Conservation (phyloP, 2,888 invertebrate genomes). For the Drosophila kambysellisi region DNA sequence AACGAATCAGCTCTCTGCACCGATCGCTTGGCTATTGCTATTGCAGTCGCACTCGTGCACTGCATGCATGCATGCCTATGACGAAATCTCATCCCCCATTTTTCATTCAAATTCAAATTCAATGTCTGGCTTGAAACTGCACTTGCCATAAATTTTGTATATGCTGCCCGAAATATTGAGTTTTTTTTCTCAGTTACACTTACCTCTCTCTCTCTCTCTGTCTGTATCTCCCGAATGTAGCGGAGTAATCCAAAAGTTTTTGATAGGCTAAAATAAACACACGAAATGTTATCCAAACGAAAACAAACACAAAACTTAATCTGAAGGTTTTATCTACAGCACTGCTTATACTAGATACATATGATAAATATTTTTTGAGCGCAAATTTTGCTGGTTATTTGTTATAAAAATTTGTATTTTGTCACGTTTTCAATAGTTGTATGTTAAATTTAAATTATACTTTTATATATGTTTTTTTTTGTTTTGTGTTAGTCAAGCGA, state of each 20-base stretch:
- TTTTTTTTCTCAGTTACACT: conserved; percentile 12
- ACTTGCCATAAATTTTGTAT: conserved; percentile 54
- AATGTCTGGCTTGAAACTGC: conserved; percentile 65
- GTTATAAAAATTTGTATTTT: conserved; percentile 25
- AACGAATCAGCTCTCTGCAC: conserved; percentile 41
- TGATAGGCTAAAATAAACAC: conserved; percentile 74
- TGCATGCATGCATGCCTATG: conserved; percentile 45
- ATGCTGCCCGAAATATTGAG: neutral
- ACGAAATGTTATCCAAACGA: conserved; percentile 61
- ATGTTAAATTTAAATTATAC: conserved; percentile 8
- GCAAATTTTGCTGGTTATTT: conserved; percentile 33
- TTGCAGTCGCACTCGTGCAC: conserved; percentile 31
- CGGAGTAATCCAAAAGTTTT: conserved; percentile 70
- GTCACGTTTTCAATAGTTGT: conserved; percentile 31
- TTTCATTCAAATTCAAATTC: conserved; percentile 61
- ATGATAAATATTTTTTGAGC: conserved; percentile 9
- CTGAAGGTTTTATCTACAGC: conserved; percentile 46
- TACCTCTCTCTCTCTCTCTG: conserved; percentile 36
- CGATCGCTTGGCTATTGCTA: conserved; percentile 21
- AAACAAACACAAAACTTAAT: conserved; percentile 61
- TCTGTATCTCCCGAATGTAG: conserved; percentile 39
- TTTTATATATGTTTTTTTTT: conserved; percentile 27
- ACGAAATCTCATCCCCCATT: conserved; percentile 75
- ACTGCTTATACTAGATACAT: conserved; percentile 40
- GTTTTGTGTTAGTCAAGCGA: conserved; percentile 16